phyloP scores from a whole-genome alignment of 1,140 invertebrate species.

The Trichonephila inaurata region DNA sequence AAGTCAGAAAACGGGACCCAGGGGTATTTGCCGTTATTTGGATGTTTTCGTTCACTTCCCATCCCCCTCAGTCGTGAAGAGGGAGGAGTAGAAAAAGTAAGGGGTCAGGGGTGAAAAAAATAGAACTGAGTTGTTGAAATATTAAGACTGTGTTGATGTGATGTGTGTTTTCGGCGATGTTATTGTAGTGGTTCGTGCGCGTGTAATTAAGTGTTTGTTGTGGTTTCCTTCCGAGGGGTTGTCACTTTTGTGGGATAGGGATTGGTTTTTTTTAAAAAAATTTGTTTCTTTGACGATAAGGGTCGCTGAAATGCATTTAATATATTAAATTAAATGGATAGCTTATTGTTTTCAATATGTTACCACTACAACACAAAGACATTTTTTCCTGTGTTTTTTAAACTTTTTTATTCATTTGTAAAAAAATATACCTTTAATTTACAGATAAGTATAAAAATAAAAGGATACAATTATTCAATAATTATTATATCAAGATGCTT shows the following conservation, averaged over 20 bases:
- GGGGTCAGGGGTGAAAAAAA: constrained; percentile 14
- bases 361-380: no score
- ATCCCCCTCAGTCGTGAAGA: background rate
- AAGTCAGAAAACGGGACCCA: constrained; percentile 14
- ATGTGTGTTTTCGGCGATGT: background rate
- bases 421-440: no score
- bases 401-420: no score
- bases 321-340: no score
- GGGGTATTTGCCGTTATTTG: constrained; percentile 56
- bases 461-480: no score
- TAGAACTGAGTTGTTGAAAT: background rate
- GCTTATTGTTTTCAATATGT: no score
- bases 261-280: background rate
- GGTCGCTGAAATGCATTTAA: no score
- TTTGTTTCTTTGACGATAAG: background rate
- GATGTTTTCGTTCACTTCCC: constrained; percentile 7
- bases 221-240: background rate
- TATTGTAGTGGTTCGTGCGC: background rate
- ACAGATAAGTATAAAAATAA: no score
- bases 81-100: background rate
- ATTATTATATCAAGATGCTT: no score
- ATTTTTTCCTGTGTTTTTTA: no score
- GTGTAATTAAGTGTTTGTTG: constrained; percentile 42
- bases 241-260: background rate
- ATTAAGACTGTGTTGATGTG: constrained; percentile 4